These are phyloP conservation scores for Tipula vernalis DNA, from an alignment of 2,888 invertebrate genomes.

Conservation along the genomic window DNA sequence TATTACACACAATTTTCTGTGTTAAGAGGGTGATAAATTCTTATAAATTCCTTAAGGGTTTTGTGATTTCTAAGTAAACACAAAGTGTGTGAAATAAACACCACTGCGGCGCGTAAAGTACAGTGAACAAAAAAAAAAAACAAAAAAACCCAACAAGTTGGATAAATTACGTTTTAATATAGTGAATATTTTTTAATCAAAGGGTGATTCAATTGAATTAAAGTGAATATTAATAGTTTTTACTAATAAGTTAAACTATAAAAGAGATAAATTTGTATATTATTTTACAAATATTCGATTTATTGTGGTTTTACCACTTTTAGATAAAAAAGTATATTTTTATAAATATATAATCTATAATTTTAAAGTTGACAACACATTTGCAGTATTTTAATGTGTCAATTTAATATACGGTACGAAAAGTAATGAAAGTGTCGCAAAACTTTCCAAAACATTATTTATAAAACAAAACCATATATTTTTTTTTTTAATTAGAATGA, in stretches of 20 bases:
- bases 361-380: background rate
- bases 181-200: background rate
- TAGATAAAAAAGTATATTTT: background rate
- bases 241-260: background rate
- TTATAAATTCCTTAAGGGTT: background rate
- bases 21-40: background rate
- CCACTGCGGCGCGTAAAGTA: background rate
- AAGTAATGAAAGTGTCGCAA: background rate
- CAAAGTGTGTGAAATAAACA: background rate
- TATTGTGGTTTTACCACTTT: background rate
- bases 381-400: background rate
- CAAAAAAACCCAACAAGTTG: background rate
- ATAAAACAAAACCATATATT: background rate
- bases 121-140: background rate
- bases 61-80: background rate
- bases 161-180: background rate
- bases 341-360: background rate
- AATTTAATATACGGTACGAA: no score
- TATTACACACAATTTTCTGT: background rate
- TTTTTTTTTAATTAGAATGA: background rate
- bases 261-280: background rate
- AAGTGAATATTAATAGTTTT: background rate
- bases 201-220: background rate
- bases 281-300: background rate
- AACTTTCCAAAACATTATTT: background rate